Conservation (phyloP, 2,797 vertebrate genomes). For the Falco rusticolus region DNA sequence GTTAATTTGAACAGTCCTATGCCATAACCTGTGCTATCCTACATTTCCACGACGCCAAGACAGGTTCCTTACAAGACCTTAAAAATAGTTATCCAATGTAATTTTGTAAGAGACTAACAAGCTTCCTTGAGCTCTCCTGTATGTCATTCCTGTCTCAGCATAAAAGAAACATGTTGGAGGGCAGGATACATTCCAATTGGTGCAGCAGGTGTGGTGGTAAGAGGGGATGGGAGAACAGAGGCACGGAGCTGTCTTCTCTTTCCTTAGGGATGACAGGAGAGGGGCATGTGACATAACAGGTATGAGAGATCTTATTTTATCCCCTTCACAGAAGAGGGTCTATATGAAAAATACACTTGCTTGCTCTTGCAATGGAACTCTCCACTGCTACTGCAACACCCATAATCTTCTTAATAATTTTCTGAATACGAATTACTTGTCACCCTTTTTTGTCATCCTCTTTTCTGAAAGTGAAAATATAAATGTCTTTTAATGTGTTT, state of each 20-base stretch:
- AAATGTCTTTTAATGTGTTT: constrained; percentile 11
- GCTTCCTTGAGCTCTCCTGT: neutral
- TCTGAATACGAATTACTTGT: neutral
- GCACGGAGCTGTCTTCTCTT: neutral
- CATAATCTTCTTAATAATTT: neutral
- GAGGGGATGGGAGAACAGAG: neutral
- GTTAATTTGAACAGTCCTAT: neutral
- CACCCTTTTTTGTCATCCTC: neutral
- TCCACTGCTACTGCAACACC: neutral
- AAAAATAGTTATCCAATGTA: neutral
- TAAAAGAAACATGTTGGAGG: neutral
- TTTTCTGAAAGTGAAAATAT: neutral
- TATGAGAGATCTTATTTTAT: neutral
- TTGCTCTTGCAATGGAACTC: neutral
- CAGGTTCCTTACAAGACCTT: neutral
- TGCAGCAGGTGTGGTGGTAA: neutral
- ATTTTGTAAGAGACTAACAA: neutral
- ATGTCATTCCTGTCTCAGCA: neutral
- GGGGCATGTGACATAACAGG: neutral
- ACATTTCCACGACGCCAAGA: neutral
- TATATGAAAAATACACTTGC: neutral
- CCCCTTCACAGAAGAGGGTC: neutral
- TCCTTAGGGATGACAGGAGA: neutral
- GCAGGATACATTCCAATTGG: neutral
- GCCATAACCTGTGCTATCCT: neutral